Conservation (phyloP, 2,113 vertebrate genomes). For the Microtus richardsoni region DNA sequence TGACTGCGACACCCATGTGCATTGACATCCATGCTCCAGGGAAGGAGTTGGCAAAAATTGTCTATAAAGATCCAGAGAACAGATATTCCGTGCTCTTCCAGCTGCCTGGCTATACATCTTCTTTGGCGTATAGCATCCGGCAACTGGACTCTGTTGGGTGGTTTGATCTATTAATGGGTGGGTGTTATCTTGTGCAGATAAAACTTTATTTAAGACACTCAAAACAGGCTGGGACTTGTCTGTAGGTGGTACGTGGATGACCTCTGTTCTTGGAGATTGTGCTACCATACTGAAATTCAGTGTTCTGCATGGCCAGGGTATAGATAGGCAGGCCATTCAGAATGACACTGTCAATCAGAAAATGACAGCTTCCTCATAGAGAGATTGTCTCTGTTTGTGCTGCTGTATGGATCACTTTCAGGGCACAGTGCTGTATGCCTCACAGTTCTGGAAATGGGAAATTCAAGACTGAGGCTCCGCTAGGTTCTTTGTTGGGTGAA, state of each 20-base stretch:
- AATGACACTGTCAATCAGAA: background rate
- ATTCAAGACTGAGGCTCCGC: background rate
- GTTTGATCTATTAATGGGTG: background rate
- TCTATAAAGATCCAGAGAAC: background rate
- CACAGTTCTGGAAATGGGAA: background rate
- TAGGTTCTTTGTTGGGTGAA: background rate
- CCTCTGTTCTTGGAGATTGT: background rate
- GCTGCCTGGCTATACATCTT: rapidly evolving
- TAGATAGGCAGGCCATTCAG: background rate
- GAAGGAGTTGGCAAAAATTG: background rate
- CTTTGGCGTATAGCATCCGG: background rate
- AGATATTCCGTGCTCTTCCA: background rate
- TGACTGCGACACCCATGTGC: background rate
- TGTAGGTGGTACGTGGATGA: background rate
- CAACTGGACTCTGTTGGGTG: too few relatives aligned
- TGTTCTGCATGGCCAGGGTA: background rate
- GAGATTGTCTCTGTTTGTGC: background rate
- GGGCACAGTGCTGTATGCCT: background rate
- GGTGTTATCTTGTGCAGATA: background rate
- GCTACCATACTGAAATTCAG: background rate
- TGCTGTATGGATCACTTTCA: background rate
- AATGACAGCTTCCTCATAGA: background rate
- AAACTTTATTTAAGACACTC: background rate
- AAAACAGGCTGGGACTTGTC: background rate
- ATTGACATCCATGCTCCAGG: background rate